Conservation (phyloP, 1,140 invertebrate genomes). For the Penaeus vannamei region DNA sequence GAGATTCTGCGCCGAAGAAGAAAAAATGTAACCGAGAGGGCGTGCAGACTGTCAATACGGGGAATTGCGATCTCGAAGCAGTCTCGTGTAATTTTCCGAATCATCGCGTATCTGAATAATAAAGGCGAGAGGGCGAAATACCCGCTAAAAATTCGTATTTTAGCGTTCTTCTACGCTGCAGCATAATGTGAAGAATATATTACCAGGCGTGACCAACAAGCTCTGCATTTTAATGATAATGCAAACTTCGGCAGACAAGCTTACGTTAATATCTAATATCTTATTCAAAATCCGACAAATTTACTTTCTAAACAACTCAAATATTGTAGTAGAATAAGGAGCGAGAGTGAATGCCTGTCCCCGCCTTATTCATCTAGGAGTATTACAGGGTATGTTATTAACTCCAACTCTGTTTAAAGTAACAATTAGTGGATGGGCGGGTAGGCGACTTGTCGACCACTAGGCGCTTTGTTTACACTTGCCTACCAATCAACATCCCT, state of each 20-base stretch:
- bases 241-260: slow-evolving; percentile 28
- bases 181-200: neutral
- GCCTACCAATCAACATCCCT: slow-evolving; percentile 68
- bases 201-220: slow-evolving; percentile 39
- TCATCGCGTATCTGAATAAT: no score
- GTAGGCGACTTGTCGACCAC: slow-evolving; percentile 66
- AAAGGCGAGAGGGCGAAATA: no score
- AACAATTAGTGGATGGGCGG: slow-evolving; percentile 67
- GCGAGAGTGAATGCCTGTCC: slow-evolving; percentile 35
- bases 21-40: no score
- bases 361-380: slow-evolving; percentile 64
- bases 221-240: slow-evolving; percentile 27
- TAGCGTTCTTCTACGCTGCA: no score
- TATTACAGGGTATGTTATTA: slow-evolving; percentile 67
- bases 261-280: slow-evolving; percentile 21
- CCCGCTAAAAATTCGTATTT: no score
- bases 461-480: slow-evolving; percentile 68
- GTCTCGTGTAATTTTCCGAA: no score
- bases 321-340: slow-evolving; percentile 50
- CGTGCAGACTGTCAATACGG: no score
- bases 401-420: slow-evolving; percentile 66
- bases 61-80: no score
- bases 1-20: no score
- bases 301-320: slow-evolving; percentile 61
- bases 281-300: slow-evolving; percentile 45